Percentiles rank a stretch among this genome's conserved stretches.
These are phyloP conservation scores for Conops quadrifasciatus DNA, from an alignment of 2,888 invertebrate genomes.

Conservation along the genomic window DNA sequence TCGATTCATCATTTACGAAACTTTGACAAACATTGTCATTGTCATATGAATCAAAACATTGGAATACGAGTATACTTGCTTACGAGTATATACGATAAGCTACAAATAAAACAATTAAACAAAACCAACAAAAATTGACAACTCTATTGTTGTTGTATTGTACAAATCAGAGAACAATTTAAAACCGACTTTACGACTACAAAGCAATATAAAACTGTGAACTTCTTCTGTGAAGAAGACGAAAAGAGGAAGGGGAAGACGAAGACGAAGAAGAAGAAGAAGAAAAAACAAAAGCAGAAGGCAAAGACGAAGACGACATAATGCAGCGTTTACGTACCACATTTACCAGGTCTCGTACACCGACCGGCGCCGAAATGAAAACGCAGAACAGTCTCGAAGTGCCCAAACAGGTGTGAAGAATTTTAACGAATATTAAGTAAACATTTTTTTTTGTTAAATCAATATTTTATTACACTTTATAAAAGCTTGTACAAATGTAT, in stretches of 20 bases:
- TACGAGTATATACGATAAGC: too few species aligned
- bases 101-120: background rate
- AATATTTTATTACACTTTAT: too few species aligned
- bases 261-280: background rate
- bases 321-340: constrained; percentile 77
- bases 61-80: background rate
- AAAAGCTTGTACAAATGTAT: background rate
- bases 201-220: background rate
- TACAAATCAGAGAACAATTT: background rate
- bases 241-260: background rate
- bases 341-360: constrained; percentile 86
- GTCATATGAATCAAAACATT: background rate
- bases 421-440: background rate
- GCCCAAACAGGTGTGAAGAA: constrained; percentile 75
- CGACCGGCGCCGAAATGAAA: constrained; percentile 91
- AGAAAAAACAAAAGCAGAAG: background rate
- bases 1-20: background rate
- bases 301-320: constrained; percentile 32
- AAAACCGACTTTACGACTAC: background rate
- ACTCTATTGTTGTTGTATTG: too few species aligned
- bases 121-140: background rate
- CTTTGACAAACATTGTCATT: too few species aligned
- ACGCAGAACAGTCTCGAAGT: constrained; percentile 90
- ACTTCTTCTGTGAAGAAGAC: background rate
- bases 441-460: too few species aligned